phyloP scores from a whole-genome alignment of 2,113 vertebrate genomes.

The Carlito syrichta region DNA sequence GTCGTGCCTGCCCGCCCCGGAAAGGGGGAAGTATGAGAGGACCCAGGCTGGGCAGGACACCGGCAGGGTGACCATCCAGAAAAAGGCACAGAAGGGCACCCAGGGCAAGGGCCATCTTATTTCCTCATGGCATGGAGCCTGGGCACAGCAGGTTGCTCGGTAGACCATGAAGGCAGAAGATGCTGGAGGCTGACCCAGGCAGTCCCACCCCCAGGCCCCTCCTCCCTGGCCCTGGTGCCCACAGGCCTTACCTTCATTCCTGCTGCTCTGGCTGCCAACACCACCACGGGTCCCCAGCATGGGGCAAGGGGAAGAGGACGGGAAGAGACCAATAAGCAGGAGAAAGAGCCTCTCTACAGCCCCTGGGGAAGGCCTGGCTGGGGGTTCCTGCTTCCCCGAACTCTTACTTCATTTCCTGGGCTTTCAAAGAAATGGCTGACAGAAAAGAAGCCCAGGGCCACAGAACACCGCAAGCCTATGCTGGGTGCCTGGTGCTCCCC shows the following conservation, averaged over 20 bases:
- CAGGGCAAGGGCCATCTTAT: background rate
- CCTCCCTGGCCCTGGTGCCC: background rate
- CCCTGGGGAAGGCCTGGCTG: background rate
- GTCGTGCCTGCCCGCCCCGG: background rate
- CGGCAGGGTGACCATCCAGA: background rate
- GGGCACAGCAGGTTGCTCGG: background rate
- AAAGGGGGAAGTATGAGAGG: background rate
- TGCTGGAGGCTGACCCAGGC: background rate
- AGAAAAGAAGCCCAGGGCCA: too few species aligned
- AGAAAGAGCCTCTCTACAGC: background rate
- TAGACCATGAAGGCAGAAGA: background rate
- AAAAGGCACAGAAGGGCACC: background rate
- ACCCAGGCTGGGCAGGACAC: background rate
- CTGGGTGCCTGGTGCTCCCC: background rate
- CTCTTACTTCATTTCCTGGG: background rate
- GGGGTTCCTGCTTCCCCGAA: background rate
- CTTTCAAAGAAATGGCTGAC: background rate
- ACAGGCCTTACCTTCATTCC: conserved; percentile 81
- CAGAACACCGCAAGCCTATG: background rate
- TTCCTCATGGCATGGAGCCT: background rate
- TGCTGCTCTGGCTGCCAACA: conserved; percentile 44
- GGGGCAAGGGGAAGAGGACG: background rate
- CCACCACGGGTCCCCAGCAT: background rate
- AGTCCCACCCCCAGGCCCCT: background rate
- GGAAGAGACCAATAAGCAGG: background rate